Evolutionary conservation across 1,140 invertebrate genomes (phyloP), one percentile per base, ranked within the genome.

Genomic region (Catajapyx aquilonaris): DNA sequence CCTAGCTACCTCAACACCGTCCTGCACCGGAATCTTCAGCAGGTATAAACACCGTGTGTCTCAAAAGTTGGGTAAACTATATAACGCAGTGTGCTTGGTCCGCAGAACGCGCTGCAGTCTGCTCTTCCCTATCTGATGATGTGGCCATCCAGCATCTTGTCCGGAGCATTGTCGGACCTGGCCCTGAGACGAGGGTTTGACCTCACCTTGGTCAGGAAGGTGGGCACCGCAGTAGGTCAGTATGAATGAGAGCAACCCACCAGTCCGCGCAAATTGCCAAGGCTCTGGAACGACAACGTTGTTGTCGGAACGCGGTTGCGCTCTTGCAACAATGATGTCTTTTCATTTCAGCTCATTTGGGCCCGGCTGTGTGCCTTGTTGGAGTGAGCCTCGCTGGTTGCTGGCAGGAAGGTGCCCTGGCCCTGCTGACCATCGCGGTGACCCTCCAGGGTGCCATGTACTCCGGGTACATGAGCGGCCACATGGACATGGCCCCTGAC

Each of bases 401-500:
- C 48, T 57, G 66, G 35, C 62, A 67, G 31, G 53, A 51, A 4
- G 52, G 69, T 11, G 81, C 79, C 1, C 77, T 87, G 2, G 58
- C 64, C 2, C 52, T 87, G 1, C 76, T 83, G 63, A 73, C 74
- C 0, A 51, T 75, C 1, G 77, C 68, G 7, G 69, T 84, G 5
- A 74, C 75, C n/a, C 62, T 71, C 32, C 76, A 79, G 46, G 83
- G 81, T 13, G 74, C 73, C 41, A 83, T 85, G 73, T 87, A 81
- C 55, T 75, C 75, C 47, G 84, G 84, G 19, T 86, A 81, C 54
- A 60, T 87, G 11, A 75, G 81, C 7, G 90, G 88, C 55, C 83
- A 87, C 48, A 85, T 87, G 49, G 84, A 90, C 49, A 81, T 90
- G 44, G 80, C 83, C 1, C 81, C 83, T n/a, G 80, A 84, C 49